These are phyloP conservation scores for Pipra filicauda DNA, from an alignment of 2,113 vertebrate genomes.

Conservation along the genomic window DNA sequence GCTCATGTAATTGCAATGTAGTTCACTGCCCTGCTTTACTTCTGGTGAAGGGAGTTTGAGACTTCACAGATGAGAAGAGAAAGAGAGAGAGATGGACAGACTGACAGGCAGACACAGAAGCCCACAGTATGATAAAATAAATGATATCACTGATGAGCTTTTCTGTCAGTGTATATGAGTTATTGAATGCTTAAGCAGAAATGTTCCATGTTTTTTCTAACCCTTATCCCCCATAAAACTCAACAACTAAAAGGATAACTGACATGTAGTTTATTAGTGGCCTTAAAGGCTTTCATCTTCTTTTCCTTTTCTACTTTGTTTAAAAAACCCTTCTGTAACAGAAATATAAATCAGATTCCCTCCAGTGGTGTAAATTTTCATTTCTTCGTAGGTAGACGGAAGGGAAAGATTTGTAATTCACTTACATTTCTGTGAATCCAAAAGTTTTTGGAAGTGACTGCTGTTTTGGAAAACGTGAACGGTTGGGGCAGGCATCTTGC, in stretches of 20 bases:
- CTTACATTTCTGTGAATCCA: background rate
- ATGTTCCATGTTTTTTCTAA: background rate
- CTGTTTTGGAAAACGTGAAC: background rate
- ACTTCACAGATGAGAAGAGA: background rate
- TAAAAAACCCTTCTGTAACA: background rate
- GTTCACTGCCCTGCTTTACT: constrained; percentile 35
- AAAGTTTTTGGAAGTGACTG: background rate
- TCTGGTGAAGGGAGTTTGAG: background rate
- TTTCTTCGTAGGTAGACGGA: background rate
- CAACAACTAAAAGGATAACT: background rate
- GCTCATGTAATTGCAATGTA: constrained; percentile 43
- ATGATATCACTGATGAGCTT: background rate
- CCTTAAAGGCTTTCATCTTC: background rate
- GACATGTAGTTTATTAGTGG: background rate
- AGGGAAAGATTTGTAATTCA: background rate
- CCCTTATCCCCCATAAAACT: background rate
- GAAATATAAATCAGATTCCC: background rate
- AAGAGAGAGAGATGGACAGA: background rate
- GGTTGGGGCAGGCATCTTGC: background rate
- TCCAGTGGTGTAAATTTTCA: background rate
- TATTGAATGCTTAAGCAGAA: constrained; percentile 6
- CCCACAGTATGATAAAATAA: background rate
- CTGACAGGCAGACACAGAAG: background rate
- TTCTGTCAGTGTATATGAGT: constrained; percentile 6
- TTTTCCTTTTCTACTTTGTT: background rate